These are phyloP conservation scores for Chaitophorus viminalis DNA, from an alignment of 2,888 invertebrate genomes.

Conservation along the genomic window DNA sequence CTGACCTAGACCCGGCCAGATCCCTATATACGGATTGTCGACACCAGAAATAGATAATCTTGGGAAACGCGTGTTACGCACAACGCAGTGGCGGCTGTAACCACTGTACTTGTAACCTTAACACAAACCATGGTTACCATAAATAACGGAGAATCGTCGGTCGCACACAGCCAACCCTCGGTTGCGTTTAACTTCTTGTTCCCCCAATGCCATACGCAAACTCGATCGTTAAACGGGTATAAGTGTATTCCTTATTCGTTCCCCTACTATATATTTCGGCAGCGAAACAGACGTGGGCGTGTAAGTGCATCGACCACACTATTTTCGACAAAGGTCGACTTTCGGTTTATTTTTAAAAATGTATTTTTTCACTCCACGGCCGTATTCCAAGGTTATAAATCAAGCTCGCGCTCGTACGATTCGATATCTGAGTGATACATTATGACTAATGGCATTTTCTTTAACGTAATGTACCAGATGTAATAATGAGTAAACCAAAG, in stretches of 20 bases:
- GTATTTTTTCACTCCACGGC: not conserved
- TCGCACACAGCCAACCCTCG: slow-evolving; percentile 35
- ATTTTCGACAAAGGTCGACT: slow-evolving; percentile 13
- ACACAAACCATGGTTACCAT: not conserved
- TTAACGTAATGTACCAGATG: not conserved
- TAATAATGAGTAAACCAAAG: not conserved
- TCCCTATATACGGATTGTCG: not conserved
- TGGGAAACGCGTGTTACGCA: too few relatives aligned
- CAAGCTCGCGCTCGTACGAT: not conserved
- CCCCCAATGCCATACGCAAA: not conserved
- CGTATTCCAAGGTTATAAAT: slow-evolving; percentile 22
- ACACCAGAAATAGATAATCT: slow-evolving; percentile 12
- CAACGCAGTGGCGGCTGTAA: not conserved
- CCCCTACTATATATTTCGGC: slow-evolving; percentile 17
- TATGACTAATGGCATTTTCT: not conserved
- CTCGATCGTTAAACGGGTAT: slow-evolving; percentile 49
- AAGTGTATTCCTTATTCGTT: slow-evolving; percentile 30
- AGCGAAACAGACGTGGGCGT: not conserved
- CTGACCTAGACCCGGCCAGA: not conserved
- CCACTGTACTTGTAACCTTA: slow-evolving; percentile 30
- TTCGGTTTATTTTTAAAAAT: slow-evolving; percentile 17
- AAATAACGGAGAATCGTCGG: slow-evolving; percentile 25
- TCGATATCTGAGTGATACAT: not conserved
- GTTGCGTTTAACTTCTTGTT: not conserved
- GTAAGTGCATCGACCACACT: slow-evolving; percentile 34